Conservation (phyloP, 2,888 invertebrate species). For the Tenthredo amoena region DNA sequence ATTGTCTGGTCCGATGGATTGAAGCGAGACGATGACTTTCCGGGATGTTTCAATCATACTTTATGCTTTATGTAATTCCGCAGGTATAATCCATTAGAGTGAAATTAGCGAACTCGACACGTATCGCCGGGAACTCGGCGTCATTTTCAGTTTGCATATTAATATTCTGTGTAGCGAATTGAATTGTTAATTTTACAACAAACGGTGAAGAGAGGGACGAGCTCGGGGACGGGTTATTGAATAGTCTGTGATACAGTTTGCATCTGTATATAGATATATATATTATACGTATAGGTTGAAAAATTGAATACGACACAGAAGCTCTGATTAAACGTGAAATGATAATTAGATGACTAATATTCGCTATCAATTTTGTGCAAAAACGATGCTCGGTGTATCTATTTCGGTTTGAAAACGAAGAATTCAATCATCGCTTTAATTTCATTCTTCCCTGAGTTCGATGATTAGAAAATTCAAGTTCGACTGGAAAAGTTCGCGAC, state of each 20-base stretch:
- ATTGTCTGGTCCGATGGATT: background rate
- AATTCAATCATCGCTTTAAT: background rate
- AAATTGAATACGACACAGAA: background rate
- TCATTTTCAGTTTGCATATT: conserved; percentile 24
- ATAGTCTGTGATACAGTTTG: background rate
- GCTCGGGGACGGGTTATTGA: background rate
- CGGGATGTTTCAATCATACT: background rate
- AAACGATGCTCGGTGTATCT: background rate
- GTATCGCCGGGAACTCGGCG: background rate
- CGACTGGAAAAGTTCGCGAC: background rate
- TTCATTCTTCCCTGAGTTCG: background rate
- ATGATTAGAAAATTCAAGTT: conserved; percentile 1
- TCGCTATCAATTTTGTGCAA: background rate
- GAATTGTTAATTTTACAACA: conserved; percentile 26
- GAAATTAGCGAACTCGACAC: background rate
- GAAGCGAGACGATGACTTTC: background rate
- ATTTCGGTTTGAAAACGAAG: background rate
- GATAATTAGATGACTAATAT: conserved; percentile 2
- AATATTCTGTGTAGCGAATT: background rate
- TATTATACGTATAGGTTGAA: background rate
- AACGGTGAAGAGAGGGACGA: background rate
- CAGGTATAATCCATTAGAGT: background rate
- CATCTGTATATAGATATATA: background rate
- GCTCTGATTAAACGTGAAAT: background rate
- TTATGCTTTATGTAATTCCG: background rate